Evolutionary conservation across 2,113 vertebrate species (phyloP), one percentile per base, ranked within the genome.

Genomic region (Oreocharis arfaki): DNA sequence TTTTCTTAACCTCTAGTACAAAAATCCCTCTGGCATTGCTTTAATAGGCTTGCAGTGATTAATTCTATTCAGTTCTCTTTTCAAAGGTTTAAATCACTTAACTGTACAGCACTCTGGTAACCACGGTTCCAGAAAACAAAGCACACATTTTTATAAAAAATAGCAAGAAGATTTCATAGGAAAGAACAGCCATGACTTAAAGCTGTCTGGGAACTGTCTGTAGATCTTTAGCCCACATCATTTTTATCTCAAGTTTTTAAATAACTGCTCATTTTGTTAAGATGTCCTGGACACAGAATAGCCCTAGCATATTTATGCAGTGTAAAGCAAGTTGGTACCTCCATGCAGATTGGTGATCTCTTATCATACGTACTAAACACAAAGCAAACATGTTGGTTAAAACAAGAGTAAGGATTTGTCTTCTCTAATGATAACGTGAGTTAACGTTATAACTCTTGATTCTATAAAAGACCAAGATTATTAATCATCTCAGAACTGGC

Each of bases 1-100:
- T 95, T 93, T 92, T 97, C 88, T 93, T 87, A 87, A 93, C 47
- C 82, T 77, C 50, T 69, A 83, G 60, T 57, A 96, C 7, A 94
- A 93, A 95, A 96, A 89, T 86, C 89, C 80, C 69, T 77, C 23
- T 78, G 35, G 86, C 50, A 75, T 26, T 78, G 57, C 74, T 84
- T 92, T 77, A 83, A 77, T 65, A 91, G 44, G 64, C 57, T 71
- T 96, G 30, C 47, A 87, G 49, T 77, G 64, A 90, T 92, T 91
- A 95, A 93, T 96, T 95, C 86, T 84, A 92, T 78, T 79, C 59
- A 87, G 64, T 85, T 79, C 42, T 56, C 81, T 60, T 94, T 81
- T 50, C 87, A 92, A 87, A 94, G 68, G 64, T 75, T 95, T 81
- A 94, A 93, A 89, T 95, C 69, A 90, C 59, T 70, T 90, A 46